These are phyloP conservation scores for Mesocricetus auratus DNA, from an alignment of 2,113 vertebrate species.

Conservation along the genomic window DNA sequence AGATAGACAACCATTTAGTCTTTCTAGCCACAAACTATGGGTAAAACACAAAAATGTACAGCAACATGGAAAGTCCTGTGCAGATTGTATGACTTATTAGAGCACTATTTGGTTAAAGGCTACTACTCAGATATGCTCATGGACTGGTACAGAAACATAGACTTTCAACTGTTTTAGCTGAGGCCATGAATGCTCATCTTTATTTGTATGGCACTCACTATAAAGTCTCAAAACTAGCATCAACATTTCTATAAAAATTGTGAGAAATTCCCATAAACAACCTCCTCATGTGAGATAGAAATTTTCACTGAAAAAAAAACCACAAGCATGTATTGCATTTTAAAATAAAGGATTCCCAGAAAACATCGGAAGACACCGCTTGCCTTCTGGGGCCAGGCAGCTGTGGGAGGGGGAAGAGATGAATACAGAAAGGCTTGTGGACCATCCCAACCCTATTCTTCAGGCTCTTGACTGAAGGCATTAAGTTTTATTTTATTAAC, in stretches of 20 bases:
- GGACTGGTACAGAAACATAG: not conserved
- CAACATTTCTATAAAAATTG: not conserved
- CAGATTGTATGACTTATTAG: not conserved
- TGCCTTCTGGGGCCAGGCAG: constrained; percentile 81
- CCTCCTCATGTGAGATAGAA: constrained; percentile 22
- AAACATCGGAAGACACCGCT: not conserved
- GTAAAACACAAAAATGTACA: not conserved
- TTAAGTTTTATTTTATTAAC: constrained; percentile 91
- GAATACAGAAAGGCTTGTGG: constrained; percentile 82
- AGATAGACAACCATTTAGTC: not conserved
- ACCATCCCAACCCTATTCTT: constrained; percentile 82
- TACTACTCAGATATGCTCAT: not conserved
- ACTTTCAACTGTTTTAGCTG: not conserved
- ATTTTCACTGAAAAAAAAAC: not conserved
- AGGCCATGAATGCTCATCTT: not conserved
- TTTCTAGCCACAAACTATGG: not conserved
- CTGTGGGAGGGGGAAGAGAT: constrained; percentile 85
- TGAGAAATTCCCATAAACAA: not conserved
- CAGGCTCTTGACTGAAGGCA: constrained; percentile 84
- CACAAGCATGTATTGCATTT: not conserved
- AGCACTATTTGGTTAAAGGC: not conserved
- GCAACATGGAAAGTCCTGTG: not conserved
- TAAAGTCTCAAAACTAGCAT: not conserved
- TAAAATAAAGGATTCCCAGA: constrained; percentile 35
- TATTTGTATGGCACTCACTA: not conserved